Evolutionary conservation across 2,888 invertebrate species (phyloP).

Genomic region (Poecilobothrus nobilitatus): DNA sequence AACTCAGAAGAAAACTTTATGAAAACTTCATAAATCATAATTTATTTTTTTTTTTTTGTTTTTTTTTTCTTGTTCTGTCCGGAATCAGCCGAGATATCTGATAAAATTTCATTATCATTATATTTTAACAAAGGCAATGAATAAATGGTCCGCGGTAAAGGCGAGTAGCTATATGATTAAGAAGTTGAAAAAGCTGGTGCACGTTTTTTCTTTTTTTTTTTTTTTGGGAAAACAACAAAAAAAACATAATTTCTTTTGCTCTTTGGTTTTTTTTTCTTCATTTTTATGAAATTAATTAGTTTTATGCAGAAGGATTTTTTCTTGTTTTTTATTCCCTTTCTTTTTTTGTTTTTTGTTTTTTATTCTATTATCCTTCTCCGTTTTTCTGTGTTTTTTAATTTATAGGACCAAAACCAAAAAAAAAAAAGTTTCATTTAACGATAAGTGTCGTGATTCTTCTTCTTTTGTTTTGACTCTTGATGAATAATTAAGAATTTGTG

Average conservation of each 20-base stretch:
- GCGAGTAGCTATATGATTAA: not conserved
- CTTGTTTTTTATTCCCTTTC: not conserved
- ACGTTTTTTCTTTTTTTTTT: not conserved
- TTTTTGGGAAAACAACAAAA: not conserved
- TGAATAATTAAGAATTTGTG: not conserved
- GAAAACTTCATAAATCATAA: too few species aligned
- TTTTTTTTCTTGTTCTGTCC: too few species aligned
- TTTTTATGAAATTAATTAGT: constrained; percentile 4
- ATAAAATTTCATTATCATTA: not conserved
- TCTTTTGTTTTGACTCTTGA: not conserved
- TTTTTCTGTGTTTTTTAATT: not conserved
- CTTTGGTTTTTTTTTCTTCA: not conserved
- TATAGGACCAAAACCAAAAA: not conserved
- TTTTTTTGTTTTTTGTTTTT: too few species aligned
- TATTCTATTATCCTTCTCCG: too few species aligned
- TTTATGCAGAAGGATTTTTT: not conserved
- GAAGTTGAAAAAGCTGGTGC: not conserved
- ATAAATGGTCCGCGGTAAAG: too few species aligned
- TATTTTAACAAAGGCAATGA: not conserved
- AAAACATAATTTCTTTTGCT: not conserved
- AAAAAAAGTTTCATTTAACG: not conserved
- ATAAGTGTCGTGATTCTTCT: not conserved
- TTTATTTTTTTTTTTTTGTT: too few species aligned
- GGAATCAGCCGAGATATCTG: not conserved
- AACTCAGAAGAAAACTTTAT: too few species aligned